A percentile compares a stretch with the other conserved stretches of the same genome.
Evolutionary conservation across 2,888 invertebrate genomes (phyloP).

Genomic region (Tetanocera ferruginea): DNA sequence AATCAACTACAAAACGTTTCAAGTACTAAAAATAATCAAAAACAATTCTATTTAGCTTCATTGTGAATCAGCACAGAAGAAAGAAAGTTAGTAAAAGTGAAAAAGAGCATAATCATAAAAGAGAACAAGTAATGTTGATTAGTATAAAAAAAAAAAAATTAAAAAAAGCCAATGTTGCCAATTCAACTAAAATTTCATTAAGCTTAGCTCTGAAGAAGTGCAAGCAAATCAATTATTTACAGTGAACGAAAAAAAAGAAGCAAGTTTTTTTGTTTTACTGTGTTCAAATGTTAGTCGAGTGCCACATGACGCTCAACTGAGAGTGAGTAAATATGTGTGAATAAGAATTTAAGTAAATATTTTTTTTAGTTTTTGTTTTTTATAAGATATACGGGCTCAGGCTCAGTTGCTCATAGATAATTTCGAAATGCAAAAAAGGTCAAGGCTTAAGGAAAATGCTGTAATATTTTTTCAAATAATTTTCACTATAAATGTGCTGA

Average conservation of each 20-base stretch:
- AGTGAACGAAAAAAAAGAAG: background rate
- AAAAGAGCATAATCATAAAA: conserved; percentile 11
- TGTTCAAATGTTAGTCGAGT: background rate
- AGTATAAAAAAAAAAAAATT: conserved; percentile 5
- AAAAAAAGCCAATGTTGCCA: conserved; percentile 39
- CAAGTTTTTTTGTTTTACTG: background rate
- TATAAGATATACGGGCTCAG: background rate
- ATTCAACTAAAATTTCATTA: conserved; percentile 18
- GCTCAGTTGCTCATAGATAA: conserved; percentile 33
- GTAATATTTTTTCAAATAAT: background rate
- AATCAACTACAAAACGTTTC: background rate
- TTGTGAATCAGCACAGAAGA: background rate
- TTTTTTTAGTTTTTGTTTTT: no score
- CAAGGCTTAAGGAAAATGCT: conserved; percentile 10
- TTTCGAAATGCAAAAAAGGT: background rate
- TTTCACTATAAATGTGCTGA: no score
- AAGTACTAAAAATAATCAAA: background rate
- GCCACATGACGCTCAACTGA: background rate
- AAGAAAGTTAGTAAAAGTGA: conserved; percentile 19
- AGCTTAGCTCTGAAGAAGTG: conserved; percentile 37
- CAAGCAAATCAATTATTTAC: conserved; percentile 45
- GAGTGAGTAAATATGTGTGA: background rate
- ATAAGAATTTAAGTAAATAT: background rate
- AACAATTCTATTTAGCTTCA: background rate
- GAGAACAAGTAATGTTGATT: conserved; percentile 23